Percentiles rank a stretch among this genome's conserved stretches.
These are phyloP conservation scores for Podiceps cristatus DNA, from an alignment of 2,113 vertebrate species.

Conservation along the genomic window DNA sequence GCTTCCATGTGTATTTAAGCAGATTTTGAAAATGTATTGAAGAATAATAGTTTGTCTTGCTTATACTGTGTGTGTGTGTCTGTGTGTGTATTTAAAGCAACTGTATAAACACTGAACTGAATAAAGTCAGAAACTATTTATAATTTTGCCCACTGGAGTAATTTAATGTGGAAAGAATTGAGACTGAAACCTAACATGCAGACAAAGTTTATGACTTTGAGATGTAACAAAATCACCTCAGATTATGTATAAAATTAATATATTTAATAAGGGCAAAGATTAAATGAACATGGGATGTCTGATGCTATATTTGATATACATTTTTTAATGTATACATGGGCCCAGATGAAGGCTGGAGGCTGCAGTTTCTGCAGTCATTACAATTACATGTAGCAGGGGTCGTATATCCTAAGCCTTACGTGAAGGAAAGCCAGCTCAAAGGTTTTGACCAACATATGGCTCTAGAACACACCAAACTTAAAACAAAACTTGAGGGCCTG, in stretches of 20 bases:
- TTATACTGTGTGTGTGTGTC: neutral
- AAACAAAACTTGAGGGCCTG: neutral
- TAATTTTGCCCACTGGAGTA: slow-evolving; percentile 49
- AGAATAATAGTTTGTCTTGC: slow-evolving; percentile 48
- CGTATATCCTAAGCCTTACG: rapidly evolving
- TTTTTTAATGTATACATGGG: neutral
- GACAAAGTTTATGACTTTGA: neutral
- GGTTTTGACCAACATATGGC: neutral
- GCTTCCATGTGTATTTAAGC: slow-evolving; percentile 17
- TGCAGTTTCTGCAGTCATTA: neutral
- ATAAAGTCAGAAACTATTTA: slow-evolving; percentile 55
- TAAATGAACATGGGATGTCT: neutral
- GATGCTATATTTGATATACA: neutral
- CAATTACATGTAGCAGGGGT: neutral
- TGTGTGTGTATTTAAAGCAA: slow-evolving; percentile 48
- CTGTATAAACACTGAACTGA: slow-evolving; percentile 33
- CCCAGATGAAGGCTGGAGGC: neutral
- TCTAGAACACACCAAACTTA: neutral
- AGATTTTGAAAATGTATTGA: slow-evolving; percentile 48
- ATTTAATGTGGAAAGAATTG: slow-evolving; percentile 12
- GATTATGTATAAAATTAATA: neutral
- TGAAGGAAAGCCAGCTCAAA: neutral
- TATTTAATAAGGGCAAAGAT: neutral
- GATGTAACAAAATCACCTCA: neutral
- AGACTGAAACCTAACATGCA: neutral